phyloP scores from a whole-genome alignment of 2,888 invertebrate species.

The Adineta ricciae region DNA sequence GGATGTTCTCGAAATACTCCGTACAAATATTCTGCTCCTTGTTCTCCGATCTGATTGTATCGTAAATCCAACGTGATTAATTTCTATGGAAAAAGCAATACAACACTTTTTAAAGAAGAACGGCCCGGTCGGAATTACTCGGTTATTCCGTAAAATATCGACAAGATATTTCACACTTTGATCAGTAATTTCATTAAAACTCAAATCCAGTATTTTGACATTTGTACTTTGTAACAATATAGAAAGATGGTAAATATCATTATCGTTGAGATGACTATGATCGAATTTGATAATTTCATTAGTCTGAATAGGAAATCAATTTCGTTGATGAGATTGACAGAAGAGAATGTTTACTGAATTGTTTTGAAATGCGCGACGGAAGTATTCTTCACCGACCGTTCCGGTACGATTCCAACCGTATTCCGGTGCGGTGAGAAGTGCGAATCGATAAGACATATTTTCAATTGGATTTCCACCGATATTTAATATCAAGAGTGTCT shows the following conservation, averaged over 20 bases:
- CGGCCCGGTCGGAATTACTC: background rate
- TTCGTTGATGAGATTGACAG: too few relatives aligned
- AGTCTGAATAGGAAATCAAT: too few relatives aligned
- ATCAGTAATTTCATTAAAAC: background rate
- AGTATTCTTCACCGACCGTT: too few relatives aligned
- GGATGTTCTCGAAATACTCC: background rate
- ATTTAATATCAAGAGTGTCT: background rate
- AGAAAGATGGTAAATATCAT: too few relatives aligned
- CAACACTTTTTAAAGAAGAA: background rate
- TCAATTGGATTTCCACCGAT: background rate
- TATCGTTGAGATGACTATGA: too few relatives aligned
- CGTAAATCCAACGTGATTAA: background rate
- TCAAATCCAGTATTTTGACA: background rate
- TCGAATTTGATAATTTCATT: too few relatives aligned
- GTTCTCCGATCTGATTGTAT: background rate
- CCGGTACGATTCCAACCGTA: background rate
- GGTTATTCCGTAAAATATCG: background rate
- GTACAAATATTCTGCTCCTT: background rate
- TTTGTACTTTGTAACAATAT: too few relatives aligned
- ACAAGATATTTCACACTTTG: background rate
- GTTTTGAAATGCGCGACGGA: too few relatives aligned
- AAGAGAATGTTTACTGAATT: too few relatives aligned
- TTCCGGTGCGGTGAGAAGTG: background rate
- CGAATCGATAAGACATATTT: background rate
- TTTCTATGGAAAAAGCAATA: background rate